Evolutionary conservation across 2,113 vertebrate genomes (phyloP), one percentile per base, ranked within the genome.

Genomic region (Bucco capensis): DNA sequence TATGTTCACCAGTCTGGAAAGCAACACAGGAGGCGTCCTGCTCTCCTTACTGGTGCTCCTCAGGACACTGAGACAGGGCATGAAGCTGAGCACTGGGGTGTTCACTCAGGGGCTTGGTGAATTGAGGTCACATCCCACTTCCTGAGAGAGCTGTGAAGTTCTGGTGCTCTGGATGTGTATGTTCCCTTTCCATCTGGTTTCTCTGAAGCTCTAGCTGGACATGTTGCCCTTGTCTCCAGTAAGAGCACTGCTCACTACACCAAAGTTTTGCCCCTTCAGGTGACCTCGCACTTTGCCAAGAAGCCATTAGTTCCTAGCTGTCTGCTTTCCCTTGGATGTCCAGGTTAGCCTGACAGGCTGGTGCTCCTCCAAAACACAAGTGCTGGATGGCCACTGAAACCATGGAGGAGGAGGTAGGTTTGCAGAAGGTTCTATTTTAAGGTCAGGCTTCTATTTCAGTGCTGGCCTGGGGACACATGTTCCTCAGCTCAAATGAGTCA

Each of bases 121-220:
- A 11, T 22, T 18, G 27, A 40, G n/a, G 31, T 40, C 25, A 25
- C 35, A 23, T 22, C 65, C 51, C 42, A 8, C 33, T 69, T 77
- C 51, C 75, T 23, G 37, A 44, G 37, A 31, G 6, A 27, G 6
- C 54, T 62, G 23, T 8, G 51, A 27, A 30, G 58, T 82, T 37
- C 60, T 86, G 60, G 22, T 0, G 1, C 71, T 23, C 1, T 0
- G 21, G 33, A 56, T 8, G 19, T 50, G 23, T 35, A 38, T 17
- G 23, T 27, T n/a, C 44, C 37, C 24, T 44, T 83, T 58, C 47
- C 27, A 37, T 3, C 47, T 17, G 25, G 28, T 44, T 23, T 6
- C 0, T 5, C 33, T 17, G 46, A 56, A 56, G 46, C 61, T 78
- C 46, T 44, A 49, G 33, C 37, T 35, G 75, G 24, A n/a, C n/a